phyloP scores from a whole-genome alignment of 2,888 invertebrate species.

The Flexamia atlantica region DNA sequence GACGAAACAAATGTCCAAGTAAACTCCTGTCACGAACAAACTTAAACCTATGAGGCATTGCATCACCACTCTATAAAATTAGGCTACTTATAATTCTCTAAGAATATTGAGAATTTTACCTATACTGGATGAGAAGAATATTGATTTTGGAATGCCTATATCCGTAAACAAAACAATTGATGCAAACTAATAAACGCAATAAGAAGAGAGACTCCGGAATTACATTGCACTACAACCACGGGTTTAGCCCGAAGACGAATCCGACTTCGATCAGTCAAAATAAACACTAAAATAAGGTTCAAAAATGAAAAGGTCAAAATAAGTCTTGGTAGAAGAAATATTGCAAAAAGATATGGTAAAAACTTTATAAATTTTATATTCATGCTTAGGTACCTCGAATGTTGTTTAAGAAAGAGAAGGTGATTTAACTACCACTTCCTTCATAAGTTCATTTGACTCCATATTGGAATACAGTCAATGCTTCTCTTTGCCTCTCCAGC shows the following conservation, averaged over 20 bases:
- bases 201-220: neutral
- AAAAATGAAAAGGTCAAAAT: neutral
- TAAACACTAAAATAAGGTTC: neutral
- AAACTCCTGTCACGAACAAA: slow-evolving; percentile 3
- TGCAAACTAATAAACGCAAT: neutral
- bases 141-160: neutral
- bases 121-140: neutral
- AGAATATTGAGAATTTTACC: neutral
- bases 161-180: neutral
- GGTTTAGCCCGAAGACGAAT: slow-evolving; percentile 36
- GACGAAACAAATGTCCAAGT: slow-evolving; percentile 23
- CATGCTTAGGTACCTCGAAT: neutral
- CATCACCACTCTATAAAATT: slow-evolving; percentile 29
- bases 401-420: neutral
- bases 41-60: slow-evolving; percentile 16
- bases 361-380: neutral
- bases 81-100: too few relatives aligned
- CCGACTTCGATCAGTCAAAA: slow-evolving; percentile 46
- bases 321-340: neutral
- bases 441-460: slow-evolving; percentile 28
- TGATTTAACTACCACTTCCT: neutral
- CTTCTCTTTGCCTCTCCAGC: neutral
- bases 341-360: neutral
- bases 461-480: slow-evolving; percentile 20
- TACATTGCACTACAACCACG: slow-evolving; percentile 1